Conservation (phyloP, 2,113 vertebrate species). For the Ptilonorhynchus violaceus region DNA sequence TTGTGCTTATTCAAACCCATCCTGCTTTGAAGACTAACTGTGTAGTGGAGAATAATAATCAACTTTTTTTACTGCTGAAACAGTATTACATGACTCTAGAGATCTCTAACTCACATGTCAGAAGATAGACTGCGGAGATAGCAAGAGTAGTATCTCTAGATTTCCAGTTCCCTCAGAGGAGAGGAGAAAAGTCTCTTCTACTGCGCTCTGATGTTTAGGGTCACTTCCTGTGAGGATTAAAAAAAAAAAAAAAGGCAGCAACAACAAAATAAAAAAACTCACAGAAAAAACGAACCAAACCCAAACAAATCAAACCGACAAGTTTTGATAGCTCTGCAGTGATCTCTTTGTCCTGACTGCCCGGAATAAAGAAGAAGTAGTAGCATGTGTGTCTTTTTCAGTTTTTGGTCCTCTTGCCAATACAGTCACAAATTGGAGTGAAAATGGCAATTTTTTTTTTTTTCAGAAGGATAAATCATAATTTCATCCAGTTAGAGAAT, state of each 20-base stretch:
- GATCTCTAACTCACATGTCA: not conserved
- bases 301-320: conserved; percentile 7
- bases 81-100: not conserved
- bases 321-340: not conserved
- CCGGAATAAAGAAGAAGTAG: not conserved
- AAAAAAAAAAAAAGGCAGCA: not conserved
- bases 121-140: not conserved
- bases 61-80: not conserved
- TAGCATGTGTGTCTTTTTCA: not conserved
- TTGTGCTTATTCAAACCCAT: not conserved
- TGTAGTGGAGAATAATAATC: not conserved
- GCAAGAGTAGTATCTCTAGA: not conserved
- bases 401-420: not conserved
- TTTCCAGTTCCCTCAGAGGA: not conserved
- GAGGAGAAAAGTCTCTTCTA: not conserved
- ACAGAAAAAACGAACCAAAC: not conserved
- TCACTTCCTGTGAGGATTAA: not conserved
- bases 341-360: not conserved
- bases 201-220: not conserved
- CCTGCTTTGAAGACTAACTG: not conserved
- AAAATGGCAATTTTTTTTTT: not conserved
- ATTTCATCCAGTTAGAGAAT: not conserved
- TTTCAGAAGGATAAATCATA: not conserved
- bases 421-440: not conserved
- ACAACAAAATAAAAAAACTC: not conserved